A percentile compares a stretch with the other conserved stretches of the same genome.
These are phyloP conservation scores for Gonatopus flavifemur DNA, from an alignment of 1,140 invertebrate species.

Conservation along the genomic window DNA sequence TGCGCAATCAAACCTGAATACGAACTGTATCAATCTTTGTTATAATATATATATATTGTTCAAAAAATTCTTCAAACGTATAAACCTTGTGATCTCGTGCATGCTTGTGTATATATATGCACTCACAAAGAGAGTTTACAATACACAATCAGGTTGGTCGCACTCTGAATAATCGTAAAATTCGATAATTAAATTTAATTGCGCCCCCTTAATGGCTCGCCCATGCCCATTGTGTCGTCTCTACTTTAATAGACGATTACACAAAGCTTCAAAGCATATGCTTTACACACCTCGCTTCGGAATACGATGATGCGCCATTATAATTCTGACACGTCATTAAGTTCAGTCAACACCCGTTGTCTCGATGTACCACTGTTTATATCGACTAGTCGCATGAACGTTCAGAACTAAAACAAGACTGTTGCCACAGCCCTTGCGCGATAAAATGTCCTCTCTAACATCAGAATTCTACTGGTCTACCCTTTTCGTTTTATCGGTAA, in stretches of 20 bases:
- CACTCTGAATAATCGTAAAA: conserved; percentile 52
- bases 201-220: conserved; percentile 44
- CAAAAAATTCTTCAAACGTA: no score
- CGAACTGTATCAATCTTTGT: no score
- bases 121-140: background rate
- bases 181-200: conserved; percentile 59
- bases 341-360: conserved; percentile 19
- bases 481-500: no score
- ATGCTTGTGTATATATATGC: background rate
- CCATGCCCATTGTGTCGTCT: conserved; percentile 40
- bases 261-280: conserved; percentile 53
- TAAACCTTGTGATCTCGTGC: no score
- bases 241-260: conserved; percentile 55
- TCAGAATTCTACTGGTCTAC: no score
- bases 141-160: conserved; percentile 10
- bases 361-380: no score
- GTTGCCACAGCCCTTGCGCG: no score
- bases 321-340: conserved; percentile 57
- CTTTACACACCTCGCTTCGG: conserved; percentile 38
- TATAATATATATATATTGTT: no score
- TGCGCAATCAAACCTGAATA: no score
- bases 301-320: conserved; percentile 52
- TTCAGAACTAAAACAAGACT: no score
- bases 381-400: no score
- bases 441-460: no score